Evolutionary conservation across 1,140 invertebrate genomes (phyloP).

Genomic region (Batillaria attramentaria): DNA sequence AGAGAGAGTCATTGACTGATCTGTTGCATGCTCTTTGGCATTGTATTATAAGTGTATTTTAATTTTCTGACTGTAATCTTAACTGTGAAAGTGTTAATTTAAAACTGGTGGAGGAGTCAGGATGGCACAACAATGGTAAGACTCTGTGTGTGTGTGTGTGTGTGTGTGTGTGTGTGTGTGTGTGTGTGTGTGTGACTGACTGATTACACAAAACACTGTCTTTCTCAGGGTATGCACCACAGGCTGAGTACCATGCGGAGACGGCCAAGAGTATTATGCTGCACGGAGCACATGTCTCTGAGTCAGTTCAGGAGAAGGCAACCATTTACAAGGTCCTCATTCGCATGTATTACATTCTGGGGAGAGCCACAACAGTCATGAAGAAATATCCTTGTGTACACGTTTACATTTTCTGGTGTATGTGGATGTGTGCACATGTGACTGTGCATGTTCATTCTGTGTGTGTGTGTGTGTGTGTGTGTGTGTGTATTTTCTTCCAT

Average conservation of each 20-base stretch:
- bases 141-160: too few relatives aligned
- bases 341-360: slow-evolving; percentile 62
- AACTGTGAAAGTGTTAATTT: background rate
- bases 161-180: too few relatives aligned
- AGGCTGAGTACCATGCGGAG: slow-evolving; percentile 67
- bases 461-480: background rate
- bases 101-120: background rate
- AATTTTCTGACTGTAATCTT: too few relatives aligned
- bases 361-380: slow-evolving; percentile 53
- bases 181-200: too few relatives aligned
- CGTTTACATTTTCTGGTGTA: background rate
- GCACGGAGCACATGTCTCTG: slow-evolving; percentile 53
- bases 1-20: too few relatives aligned
- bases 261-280: slow-evolving; percentile 64
- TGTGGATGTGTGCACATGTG: background rate
- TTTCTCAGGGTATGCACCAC: slow-evolving; percentile 62
- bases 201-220: too few relatives aligned
- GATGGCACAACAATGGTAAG: too few relatives aligned
- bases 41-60: too few relatives aligned
- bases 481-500: background rate
- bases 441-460: background rate
- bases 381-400: slow-evolving; percentile 61
- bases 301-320: slow-evolving; percentile 59
- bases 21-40: too few relatives aligned
- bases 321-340: slow-evolving; percentile 60